Conservation (phyloP, 2,888 invertebrate species). For the Zaprionus lineosus region DNA sequence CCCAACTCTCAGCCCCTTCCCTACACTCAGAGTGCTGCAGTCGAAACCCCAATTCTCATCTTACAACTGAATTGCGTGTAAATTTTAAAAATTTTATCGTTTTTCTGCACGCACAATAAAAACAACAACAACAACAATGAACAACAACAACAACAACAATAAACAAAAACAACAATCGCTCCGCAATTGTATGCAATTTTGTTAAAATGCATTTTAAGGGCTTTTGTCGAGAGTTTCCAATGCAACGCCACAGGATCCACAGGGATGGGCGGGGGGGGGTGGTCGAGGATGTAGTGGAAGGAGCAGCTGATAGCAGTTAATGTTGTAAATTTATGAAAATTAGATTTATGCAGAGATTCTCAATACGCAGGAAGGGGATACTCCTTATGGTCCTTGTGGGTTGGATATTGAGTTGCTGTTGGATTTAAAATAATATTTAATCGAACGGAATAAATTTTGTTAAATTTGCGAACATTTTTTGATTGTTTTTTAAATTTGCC, state of each 20-base stretch:
- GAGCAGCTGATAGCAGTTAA: conserved; percentile 16
- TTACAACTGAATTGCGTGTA: conserved; percentile 62
- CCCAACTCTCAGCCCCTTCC: neutral
- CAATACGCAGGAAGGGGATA: neutral
- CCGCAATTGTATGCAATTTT: conserved; percentile 48
- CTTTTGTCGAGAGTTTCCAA: neutral
- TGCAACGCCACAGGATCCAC: too few species aligned
- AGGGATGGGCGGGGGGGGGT: too few species aligned
- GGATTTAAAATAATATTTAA: too few species aligned
- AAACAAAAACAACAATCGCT: conserved; percentile 35
- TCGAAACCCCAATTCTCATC: conserved; percentile 1
- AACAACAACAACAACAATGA: conserved; percentile 19
- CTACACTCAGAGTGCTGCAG: too few species aligned
- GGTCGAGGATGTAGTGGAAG: too few species aligned
- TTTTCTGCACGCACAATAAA: conserved; percentile 57
- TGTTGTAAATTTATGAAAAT: conserved; percentile 6
- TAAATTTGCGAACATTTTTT: too few species aligned
- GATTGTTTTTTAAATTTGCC: neutral
- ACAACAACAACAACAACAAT: neutral
- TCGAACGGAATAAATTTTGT: too few species aligned
- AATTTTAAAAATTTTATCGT: conserved; percentile 74
- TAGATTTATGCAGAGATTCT: conserved; percentile 3
- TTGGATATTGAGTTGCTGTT: too few species aligned
- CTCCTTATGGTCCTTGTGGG: too few species aligned
- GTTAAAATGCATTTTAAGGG: conserved; percentile 24